phyloP scores from a whole-genome alignment of 2,888 invertebrate genomes.

The Allygus modestus region DNA sequence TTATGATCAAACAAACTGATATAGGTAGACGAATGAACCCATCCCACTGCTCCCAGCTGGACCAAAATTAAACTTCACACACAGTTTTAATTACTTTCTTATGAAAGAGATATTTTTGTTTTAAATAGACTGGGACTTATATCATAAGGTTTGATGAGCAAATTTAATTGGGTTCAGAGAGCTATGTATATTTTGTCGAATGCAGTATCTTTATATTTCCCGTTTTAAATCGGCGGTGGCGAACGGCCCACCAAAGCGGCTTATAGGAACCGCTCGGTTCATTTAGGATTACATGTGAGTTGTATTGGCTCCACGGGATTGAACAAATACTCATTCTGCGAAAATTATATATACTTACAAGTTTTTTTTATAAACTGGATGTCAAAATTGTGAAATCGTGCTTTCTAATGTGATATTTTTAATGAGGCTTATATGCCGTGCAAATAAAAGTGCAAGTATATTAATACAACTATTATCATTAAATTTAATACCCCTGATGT shows the following conservation, averaged over 20 bases:
- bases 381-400: no score
- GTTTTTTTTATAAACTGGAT: no score
- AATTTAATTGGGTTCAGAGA: background rate
- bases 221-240: slow-evolving; percentile 38
- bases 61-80: no score
- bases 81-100: background rate
- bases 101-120: background rate
- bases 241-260: slow-evolving; percentile 18
- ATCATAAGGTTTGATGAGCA: background rate
- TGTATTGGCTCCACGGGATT: slow-evolving; percentile 31
- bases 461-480: no score
- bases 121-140: background rate
- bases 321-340: background rate
- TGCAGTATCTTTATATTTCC: slow-evolving; percentile 30
- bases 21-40: no score
- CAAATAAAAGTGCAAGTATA: no score
- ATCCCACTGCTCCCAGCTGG: no score
- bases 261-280: slow-evolving; percentile 29
- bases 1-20: no score
- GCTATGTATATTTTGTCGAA: background rate
- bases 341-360: background rate
- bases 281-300: slow-evolving; percentile 40
- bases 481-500: no score
- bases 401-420: no score
- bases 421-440: no score